phyloP scores from a whole-genome alignment of 1,140 invertebrate species.

The Drosophila lowei region DNA sequence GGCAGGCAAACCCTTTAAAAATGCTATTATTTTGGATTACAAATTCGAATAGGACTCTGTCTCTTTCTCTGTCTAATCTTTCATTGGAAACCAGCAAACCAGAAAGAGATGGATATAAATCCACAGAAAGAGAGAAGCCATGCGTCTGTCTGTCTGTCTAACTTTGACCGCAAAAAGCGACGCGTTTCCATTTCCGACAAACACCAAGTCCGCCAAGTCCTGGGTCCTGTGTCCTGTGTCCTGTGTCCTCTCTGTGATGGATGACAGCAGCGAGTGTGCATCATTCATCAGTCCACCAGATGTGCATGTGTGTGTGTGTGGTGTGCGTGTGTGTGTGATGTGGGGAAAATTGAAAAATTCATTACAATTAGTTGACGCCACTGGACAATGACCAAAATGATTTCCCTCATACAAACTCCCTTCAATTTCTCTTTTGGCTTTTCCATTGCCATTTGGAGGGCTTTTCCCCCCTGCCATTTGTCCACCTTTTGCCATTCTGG shows the following conservation, averaged over 20 bases:
- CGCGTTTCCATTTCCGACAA: conserved; percentile 54
- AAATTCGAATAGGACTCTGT: conserved; percentile 1
- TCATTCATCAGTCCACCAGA: conserved; percentile 65
- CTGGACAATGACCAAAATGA: conserved; percentile 25
- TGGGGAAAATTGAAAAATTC: conserved; percentile 72
- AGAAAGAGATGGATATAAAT: too few relatives aligned
- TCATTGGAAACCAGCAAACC: conserved; percentile 32
- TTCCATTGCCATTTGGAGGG: background rate
- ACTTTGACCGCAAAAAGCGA: conserved; percentile 68
- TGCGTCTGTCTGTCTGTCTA: conserved; percentile 11
- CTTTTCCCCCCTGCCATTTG: background rate
- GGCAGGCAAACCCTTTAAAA: conserved; percentile 30
- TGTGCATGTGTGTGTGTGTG: conserved; percentile 13
- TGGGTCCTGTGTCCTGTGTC: background rate
- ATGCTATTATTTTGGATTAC: conserved; percentile 33
- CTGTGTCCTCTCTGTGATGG: conserved; percentile 71
- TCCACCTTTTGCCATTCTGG: background rate
- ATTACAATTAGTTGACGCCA: conserved; percentile 74
- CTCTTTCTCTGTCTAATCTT: conserved; percentile 40
- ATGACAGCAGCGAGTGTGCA: conserved; percentile 72
- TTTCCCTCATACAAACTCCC: conserved; percentile 1
- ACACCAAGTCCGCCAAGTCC: conserved; percentile 28
- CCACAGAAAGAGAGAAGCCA: too few relatives aligned
- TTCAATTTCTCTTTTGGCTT: background rate
- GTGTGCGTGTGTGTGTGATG: conserved; percentile 19